A percentile compares a stretch with the other conserved stretches of the same genome.
These are phyloP conservation scores for Oreochromis tanganicae DNA, from an alignment of 2,113 vertebrate species.

Conservation along the genomic window DNA sequence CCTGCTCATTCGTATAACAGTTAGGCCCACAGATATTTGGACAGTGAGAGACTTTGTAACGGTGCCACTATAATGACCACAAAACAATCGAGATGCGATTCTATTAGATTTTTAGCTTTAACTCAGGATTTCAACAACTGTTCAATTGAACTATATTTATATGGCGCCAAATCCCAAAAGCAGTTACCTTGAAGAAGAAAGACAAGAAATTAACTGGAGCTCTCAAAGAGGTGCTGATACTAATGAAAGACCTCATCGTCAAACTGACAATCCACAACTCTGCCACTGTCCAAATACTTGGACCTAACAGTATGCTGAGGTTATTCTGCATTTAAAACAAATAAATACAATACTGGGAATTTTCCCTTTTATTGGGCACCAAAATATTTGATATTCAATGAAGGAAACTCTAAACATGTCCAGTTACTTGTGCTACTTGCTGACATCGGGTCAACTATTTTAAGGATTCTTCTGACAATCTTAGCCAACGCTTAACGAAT, in stretches of 20 bases:
- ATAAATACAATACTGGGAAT: not conserved
- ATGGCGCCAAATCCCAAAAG: not conserved
- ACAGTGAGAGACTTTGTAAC: not conserved
- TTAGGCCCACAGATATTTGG: not conserved
- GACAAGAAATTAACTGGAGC: not conserved
- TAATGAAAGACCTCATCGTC: too few relatives aligned
- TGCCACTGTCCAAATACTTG: too few relatives aligned
- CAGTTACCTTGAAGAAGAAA: not conserved
- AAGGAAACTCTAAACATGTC: not conserved
- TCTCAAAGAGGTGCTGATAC: too few relatives aligned
- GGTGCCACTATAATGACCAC: not conserved
- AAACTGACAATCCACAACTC: too few relatives aligned
- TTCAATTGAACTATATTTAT: not conserved
- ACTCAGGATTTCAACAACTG: fast-evolving
- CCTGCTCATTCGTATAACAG: not conserved
- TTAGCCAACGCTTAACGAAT: not conserved
- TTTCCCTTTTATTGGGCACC: not conserved
- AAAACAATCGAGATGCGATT: not conserved
- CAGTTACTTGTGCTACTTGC: not conserved
- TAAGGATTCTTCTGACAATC: not conserved
- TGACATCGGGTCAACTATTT: not conserved
- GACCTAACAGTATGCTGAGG: too few relatives aligned
- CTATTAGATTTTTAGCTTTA: not conserved
- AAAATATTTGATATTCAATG: not conserved
- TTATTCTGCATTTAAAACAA: not conserved